A percentile compares a stretch with the other conserved stretches of the same genome.
These are phyloP conservation scores for Atethmia centrago DNA, from an alignment of 2,888 invertebrate species.

Conservation along the genomic window DNA sequence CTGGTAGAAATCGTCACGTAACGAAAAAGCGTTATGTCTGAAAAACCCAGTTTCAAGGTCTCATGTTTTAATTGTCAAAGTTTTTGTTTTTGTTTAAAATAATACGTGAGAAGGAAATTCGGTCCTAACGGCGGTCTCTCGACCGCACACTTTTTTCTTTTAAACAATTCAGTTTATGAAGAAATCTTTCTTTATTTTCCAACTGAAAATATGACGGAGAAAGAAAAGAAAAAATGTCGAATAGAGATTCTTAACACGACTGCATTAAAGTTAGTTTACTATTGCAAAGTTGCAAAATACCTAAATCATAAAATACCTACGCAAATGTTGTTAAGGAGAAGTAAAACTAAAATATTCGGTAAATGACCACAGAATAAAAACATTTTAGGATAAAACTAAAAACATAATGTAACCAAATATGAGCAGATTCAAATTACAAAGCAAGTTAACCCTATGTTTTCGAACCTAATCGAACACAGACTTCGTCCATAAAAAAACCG, in stretches of 20 bases:
- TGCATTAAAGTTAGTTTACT: not conserved
- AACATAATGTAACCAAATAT: not conserved
- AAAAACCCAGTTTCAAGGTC: too few relatives aligned
- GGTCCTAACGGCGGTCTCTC: too few relatives aligned
- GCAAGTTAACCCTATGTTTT: slow-evolving; percentile 10
- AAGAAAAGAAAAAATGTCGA: not conserved
- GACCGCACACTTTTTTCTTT: too few relatives aligned
- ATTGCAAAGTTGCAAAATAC: too few relatives aligned
- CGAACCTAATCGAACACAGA: slow-evolving; percentile 28
- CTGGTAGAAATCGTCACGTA: too few relatives aligned
- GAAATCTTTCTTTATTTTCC: not conserved
- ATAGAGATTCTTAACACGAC: too few relatives aligned
- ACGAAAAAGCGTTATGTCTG: too few relatives aligned
- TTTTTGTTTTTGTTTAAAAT: too few relatives aligned
- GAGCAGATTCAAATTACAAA: not conserved
- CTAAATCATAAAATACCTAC: not conserved
- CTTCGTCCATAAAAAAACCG: slow-evolving; percentile 41
- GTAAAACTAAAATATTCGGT: not conserved
- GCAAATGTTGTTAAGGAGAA: not conserved
- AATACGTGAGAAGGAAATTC: too few relatives aligned
- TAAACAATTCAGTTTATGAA: too few relatives aligned
- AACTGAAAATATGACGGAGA: not conserved
- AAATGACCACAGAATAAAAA: not conserved
- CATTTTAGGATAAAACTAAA: not conserved
- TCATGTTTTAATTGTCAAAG: too few relatives aligned